Base-by-base conservation (phyloP, 2,888 invertebrate genomes). In the Polydrusus tereticollis region DNA sequence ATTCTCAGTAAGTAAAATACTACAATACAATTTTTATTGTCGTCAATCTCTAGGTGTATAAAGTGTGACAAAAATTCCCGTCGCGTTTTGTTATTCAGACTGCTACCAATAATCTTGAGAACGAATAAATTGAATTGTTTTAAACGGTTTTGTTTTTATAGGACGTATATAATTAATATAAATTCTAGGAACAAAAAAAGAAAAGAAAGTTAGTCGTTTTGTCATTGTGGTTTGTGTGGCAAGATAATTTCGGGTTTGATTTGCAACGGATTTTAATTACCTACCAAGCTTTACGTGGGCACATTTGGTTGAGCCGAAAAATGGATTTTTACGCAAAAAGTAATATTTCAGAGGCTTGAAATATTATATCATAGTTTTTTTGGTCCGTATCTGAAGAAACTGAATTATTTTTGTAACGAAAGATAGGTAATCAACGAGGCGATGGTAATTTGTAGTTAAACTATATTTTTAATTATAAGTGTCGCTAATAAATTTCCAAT, bases 91-190 rank as follows among this genome's bases (percentile, higher is more conserved):
- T 65, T 45, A 60, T 57, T 55, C 38, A 52, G 41, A 55, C 21
- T 33, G 36, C 69, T 38, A 62, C 55, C 36, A 69, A 70, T 60
- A 71, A 60, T 64, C 58, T 70, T 65, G 65, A 65, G 70, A 70
- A 70, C 64, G 12, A 58, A 66, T 71, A 71, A 71, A 71, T 71
- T 71, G 52, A 71, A 66, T 71, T 58, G 65, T 65, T 59, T 60
- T 65, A 71, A 65, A 18, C 47, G 50, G 50, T 59, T 65, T 50
- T 50, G 70, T 70, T 70, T 70, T 70, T 59, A 21, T 43, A n/a
- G 23, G 36, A 58, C 23, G 36, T 64, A 20, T 23, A 50, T 62
- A 58, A 38, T 55, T 45, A 43, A 43, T 55, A 69, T 23, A 62
- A 62, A 43, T 47, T 58, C 21, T 38, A 60, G 26, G 18, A 60